phyloP scores from a whole-genome alignment of 2,888 invertebrate genomes.

The Caenorhabditis sp. region DNA sequence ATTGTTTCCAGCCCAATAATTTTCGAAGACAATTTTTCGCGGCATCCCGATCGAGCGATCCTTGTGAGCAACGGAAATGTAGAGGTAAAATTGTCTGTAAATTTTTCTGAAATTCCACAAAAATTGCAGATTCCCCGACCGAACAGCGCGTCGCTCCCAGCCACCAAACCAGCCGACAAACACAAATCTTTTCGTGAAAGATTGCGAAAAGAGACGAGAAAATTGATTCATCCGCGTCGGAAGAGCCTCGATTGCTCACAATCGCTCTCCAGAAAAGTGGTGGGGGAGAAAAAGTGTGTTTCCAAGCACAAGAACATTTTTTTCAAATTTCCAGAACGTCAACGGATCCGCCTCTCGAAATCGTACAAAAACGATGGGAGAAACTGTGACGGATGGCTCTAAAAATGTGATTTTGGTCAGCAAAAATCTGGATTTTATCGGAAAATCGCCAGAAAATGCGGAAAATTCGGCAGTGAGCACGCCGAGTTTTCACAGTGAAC shows the following conservation, averaged over 20 bases:
- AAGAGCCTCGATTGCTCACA: slow-evolving; percentile 54
- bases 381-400: slow-evolving; percentile 11
- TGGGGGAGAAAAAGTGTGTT: background rate
- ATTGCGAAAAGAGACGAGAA: slow-evolving; percentile 27
- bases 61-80: background rate
- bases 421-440: background rate
- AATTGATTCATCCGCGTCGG: slow-evolving; percentile 46
- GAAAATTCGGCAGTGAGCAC: background rate
- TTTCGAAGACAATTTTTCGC: slow-evolving; percentile 57
- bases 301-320: background rate
- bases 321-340: background rate
- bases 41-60: slow-evolving; percentile 10
- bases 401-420: slow-evolving; percentile 2
- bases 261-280: slow-evolving; percentile 28
- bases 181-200: slow-evolving; percentile 43
- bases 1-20: slow-evolving; percentile 60
- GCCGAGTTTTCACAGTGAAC: slow-evolving; percentile 32
- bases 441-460: background rate
- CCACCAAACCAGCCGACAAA: slow-evolving; percentile 15
- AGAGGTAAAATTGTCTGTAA: slow-evolving; percentile 8
- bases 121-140: background rate
- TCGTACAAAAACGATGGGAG: slow-evolving; percentile 26
- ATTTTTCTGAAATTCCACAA: background rate
- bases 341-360: slow-evolving; percentile 4
- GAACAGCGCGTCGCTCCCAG: slow-evolving; percentile 22